phyloP scores from a whole-genome alignment of 2,888 invertebrate genomes.

The Hemaris fuciformis region DNA sequence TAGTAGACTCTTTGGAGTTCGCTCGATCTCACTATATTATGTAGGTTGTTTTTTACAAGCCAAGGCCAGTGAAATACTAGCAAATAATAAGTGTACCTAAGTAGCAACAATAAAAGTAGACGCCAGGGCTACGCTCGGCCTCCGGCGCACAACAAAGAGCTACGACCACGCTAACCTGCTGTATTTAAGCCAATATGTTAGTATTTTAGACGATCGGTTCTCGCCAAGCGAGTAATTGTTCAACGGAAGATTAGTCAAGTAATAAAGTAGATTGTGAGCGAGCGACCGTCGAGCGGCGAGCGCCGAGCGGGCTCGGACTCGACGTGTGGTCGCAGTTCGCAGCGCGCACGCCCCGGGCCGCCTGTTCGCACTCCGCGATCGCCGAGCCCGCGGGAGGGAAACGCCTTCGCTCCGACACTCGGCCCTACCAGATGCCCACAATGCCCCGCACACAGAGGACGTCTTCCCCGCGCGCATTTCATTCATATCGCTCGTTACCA shows the following conservation, averaged over 20 bases:
- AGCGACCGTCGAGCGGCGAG: conserved; percentile 43
- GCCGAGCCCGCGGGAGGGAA: conserved; percentile 69
- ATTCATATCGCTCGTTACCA: conserved; percentile 49
- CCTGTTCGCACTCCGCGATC: conserved; percentile 47
- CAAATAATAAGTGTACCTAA: conserved; percentile 38
- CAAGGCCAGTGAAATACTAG: conserved; percentile 58
- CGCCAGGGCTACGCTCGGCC: conserved; percentile 40
- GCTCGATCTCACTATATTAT: conserved; percentile 27
- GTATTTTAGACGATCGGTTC: conserved; percentile 48
- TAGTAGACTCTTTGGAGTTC: conserved; percentile 22
- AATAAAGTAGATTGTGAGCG: conserved; percentile 68
- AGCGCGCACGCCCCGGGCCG: conserved; percentile 70
- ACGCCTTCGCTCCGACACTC: conserved; percentile 59
- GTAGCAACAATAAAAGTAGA: conserved; percentile 59
- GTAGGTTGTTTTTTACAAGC: conserved; percentile 52
- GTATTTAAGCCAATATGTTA: conserved; percentile 48
- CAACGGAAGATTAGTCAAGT: conserved; percentile 62
- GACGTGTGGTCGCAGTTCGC: conserved; percentile 62
- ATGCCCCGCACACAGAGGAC: conserved; percentile 54
- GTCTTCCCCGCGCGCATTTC: conserved; percentile 54
- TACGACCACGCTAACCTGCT: conserved; percentile 33
- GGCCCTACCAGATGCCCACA: conserved; percentile 57
- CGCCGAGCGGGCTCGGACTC: conserved; percentile 41
- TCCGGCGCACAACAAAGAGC: conserved; percentile 53
- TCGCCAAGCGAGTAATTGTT: conserved; percentile 57